A percentile compares a stretch with the other conserved stretches of the same genome.
Conservation (phyloP, 2,797 vertebrate species). For the Melanotaenia trifasciata region DNA sequence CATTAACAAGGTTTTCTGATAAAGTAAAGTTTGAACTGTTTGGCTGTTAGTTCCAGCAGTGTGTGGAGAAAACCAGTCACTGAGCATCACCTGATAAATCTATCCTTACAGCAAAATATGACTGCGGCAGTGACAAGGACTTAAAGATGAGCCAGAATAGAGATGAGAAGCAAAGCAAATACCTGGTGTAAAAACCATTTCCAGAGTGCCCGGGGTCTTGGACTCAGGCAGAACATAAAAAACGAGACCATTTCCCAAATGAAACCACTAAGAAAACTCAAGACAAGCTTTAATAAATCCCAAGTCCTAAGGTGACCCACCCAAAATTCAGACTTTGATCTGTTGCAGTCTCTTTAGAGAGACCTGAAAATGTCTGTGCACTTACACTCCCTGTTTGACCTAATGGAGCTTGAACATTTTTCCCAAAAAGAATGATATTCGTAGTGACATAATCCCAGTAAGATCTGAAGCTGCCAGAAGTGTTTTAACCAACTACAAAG, state of each 20-base stretch:
- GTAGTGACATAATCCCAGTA: neutral
- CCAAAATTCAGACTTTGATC: neutral
- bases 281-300: neutral
- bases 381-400: neutral
- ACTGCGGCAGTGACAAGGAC: too few species aligned
- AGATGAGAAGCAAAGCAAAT: too few species aligned
- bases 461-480: neutral
- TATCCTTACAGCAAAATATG: too few species aligned
- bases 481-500: neutral
- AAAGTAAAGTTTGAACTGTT: too few species aligned
- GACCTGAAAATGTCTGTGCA: neutral
- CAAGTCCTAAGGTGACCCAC: neutral
- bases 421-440: neutral
- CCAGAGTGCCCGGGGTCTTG: neutral
- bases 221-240: neutral
- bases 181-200: neutral
- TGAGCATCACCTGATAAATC: too few species aligned
- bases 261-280: neutral
- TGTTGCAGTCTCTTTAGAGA: neutral
- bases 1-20: too few species aligned
- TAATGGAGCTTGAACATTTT: neutral
- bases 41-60: too few species aligned
- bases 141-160: too few species aligned
- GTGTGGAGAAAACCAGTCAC: too few species aligned
- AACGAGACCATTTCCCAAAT: neutral